Percentiles rank a stretch among this genome's conserved stretches.
Evolutionary conservation across 2,797 vertebrate species (phyloP).

Genomic region (Amblyraja radiata): DNA sequence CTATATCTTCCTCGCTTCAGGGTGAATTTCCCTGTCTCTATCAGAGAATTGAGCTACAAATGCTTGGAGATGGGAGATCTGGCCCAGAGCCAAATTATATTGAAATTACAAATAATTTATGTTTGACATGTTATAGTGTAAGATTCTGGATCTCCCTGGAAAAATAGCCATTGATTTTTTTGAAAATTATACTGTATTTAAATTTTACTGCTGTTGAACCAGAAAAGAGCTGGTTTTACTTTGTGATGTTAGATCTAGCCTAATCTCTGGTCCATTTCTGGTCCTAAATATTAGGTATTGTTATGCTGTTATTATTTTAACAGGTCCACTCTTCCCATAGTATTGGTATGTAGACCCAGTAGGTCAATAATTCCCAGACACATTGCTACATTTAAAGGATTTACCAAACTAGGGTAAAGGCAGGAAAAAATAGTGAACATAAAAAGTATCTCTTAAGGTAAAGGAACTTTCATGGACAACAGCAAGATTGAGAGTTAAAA

Average conservation of each 20-base stretch:
- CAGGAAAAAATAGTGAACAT: neutral
- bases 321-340: neutral
- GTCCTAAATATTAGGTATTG: neutral
- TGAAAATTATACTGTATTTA: neutral
- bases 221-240: neutral
- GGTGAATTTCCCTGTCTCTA: neutral
- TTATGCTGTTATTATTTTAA: neutral
- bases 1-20: neutral
- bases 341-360: neutral
- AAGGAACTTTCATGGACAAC: neutral
- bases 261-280: neutral
- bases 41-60: neutral
- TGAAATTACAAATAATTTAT: neutral
- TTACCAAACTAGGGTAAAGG: neutral
- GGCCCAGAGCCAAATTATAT: neutral
- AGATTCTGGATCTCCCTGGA: neutral
- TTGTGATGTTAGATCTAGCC: neutral
- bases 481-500: neutral
- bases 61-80: neutral
- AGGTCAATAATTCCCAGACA: neutral
- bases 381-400: neutral
- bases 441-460: neutral
- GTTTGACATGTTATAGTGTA: no score
- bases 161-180: neutral
- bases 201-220: neutral